A percentile compares a stretch with the other conserved stretches of the same genome.
Evolutionary conservation across 2,113 vertebrate species (phyloP).

Genomic region (Columbina picui): DNA sequence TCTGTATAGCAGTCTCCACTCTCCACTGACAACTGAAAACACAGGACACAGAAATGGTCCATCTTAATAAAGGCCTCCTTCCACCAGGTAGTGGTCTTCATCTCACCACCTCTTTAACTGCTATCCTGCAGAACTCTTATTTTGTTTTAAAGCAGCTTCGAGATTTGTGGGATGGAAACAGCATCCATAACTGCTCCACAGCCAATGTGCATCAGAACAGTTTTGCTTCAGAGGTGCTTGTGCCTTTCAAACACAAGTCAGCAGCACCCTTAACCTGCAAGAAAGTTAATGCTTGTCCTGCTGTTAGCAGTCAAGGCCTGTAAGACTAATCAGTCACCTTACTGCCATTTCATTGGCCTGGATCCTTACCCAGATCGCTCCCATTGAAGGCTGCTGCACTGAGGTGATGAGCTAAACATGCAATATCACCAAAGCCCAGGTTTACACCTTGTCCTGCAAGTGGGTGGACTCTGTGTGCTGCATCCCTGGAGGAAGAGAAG

Average conservation of each 20-base stretch:
- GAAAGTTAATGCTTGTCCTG: not conserved
- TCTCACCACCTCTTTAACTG: not conserved
- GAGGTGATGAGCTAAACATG: slow-evolving; percentile 85
- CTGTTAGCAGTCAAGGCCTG: not conserved
- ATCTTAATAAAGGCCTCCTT: not conserved
- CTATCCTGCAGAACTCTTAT: not conserved
- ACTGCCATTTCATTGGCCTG: not conserved
- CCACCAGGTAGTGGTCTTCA: not conserved
- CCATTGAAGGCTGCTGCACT: slow-evolving; percentile 92
- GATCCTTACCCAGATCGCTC: slow-evolving; percentile 90
- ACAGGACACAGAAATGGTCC: not conserved
- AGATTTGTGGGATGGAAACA: not conserved
- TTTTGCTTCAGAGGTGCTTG: not conserved
- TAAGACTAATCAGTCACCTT: not conserved
- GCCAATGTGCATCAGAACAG: not conserved
- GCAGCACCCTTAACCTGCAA: not conserved
- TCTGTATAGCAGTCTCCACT: not conserved
- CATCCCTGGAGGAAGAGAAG: slow-evolving; percentile 82
- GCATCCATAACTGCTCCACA: not conserved
- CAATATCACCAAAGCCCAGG: slow-evolving; percentile 95
- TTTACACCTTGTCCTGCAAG: slow-evolving; percentile 97
- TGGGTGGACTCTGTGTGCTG: slow-evolving; percentile 96
- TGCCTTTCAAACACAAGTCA: not conserved
- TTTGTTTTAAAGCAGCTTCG: not conserved
- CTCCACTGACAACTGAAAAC: not conserved